These are phyloP conservation scores for Silurus asotus DNA, from an alignment of 2,113 vertebrate genomes.

Conservation along the genomic window DNA sequence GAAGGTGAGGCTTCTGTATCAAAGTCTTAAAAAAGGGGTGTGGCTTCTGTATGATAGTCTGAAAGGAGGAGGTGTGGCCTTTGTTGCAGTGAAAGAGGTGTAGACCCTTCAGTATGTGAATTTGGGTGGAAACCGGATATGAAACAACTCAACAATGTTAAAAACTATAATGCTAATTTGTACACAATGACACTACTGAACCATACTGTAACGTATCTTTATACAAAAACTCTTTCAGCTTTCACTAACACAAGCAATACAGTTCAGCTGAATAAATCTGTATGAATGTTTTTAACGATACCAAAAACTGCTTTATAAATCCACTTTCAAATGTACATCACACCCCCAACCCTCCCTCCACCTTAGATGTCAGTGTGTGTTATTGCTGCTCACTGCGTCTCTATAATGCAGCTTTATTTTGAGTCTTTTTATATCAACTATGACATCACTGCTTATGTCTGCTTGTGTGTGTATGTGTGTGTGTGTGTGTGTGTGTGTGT, in stretches of 20 bases:
- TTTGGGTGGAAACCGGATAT: too few relatives aligned
- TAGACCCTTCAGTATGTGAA: not conserved
- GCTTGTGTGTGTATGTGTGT: slow-evolving; percentile 8
- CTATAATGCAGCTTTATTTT: slow-evolving; percentile 58
- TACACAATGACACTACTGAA: too few relatives aligned
- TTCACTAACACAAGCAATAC: not conserved
- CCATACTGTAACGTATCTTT: not conserved
- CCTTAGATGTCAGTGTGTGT: slow-evolving; percentile 50
- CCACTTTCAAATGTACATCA: not conserved
- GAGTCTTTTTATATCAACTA: slow-evolving; percentile 22
- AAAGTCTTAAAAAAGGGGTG: not conserved
- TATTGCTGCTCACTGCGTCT: slow-evolving; percentile 54
- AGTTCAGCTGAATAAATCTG: not conserved
- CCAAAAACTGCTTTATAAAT: not conserved
- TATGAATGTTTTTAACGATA: not conserved
- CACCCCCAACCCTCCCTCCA: not conserved
- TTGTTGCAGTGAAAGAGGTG: not conserved
- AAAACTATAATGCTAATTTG: too few relatives aligned
- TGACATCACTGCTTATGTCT: not conserved
- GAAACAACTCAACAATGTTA: too few relatives aligned
- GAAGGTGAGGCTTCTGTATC: not conserved
- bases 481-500: slow-evolving; percentile 12
- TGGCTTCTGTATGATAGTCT: not conserved
- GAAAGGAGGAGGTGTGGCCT: not conserved
- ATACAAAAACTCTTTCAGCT: not conserved